Conservation (phyloP, 2,113 vertebrate genomes). For the Lepidothrix coronata region DNA sequence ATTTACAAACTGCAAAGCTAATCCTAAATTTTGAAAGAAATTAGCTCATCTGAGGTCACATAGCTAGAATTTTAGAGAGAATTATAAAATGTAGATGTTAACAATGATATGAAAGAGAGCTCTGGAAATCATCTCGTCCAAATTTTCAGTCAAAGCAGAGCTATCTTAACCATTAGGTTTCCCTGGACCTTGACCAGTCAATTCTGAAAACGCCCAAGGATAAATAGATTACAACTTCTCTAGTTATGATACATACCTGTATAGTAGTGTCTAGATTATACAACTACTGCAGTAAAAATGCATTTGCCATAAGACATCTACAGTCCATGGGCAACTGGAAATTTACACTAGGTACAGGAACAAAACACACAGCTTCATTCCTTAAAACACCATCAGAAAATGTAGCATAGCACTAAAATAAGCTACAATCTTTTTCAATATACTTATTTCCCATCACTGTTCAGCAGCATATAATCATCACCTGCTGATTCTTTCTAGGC, state of each 20-base stretch:
- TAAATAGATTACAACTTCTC: background rate
- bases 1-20: background rate
- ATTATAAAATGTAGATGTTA: background rate
- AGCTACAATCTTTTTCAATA: background rate
- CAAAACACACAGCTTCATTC: background rate
- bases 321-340: background rate
- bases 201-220: background rate
- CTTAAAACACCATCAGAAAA: background rate
- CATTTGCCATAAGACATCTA: background rate
- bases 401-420: conserved; percentile 11
- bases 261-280: background rate
- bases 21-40: background rate
- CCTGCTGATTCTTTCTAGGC: conserved; percentile 34
- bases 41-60: background rate
- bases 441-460: conserved; percentile 31
- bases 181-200: background rate
- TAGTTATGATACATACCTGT: background rate
- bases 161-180: background rate
- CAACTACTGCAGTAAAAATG: background rate
- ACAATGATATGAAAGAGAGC: background rate
- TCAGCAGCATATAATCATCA: conserved; percentile 56
- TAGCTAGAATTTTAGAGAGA: background rate
- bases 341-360: background rate
- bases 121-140: background rate
- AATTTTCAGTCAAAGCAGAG: background rate